Evolutionary conservation across 1,140 invertebrate species (phyloP).

Genomic region (Pteromalus puparum): DNA sequence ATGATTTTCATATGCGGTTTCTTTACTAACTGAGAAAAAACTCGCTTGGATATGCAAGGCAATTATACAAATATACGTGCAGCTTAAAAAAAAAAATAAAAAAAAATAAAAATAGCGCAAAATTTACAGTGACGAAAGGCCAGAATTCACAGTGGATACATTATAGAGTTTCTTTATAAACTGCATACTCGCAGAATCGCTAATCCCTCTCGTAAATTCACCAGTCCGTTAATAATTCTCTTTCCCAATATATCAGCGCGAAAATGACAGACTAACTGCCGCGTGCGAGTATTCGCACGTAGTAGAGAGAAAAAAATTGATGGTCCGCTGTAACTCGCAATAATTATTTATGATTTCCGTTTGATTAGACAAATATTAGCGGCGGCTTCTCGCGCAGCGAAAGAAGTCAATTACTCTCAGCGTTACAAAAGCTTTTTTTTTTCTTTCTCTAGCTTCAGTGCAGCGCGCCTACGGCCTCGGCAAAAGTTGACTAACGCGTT

Average conservation of each 20-base stretch:
- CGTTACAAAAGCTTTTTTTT: not conserved
- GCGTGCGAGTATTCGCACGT: too few relatives aligned
- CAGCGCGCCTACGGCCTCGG: not conserved
- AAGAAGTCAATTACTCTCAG: not conserved
- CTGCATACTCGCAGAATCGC: too few relatives aligned
- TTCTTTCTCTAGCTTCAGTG: too few relatives aligned
- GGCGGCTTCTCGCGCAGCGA: not conserved
- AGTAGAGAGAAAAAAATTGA: not conserved
- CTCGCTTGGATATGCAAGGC: too few relatives aligned
- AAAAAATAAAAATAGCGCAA: not conserved
- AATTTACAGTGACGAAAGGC: not conserved
- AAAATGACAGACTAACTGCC: not conserved
- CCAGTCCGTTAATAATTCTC: not conserved
- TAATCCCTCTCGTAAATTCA: too few relatives aligned
- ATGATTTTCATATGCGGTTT: too few relatives aligned
- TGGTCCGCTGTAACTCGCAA: not conserved
- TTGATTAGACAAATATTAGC: constrained; percentile 4
- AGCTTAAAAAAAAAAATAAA: too few relatives aligned
- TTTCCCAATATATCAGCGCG: not conserved
- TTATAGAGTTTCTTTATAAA: not conserved
- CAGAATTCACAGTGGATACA: not conserved
- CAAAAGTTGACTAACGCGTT: not conserved
- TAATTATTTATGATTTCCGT: constrained; percentile 5
- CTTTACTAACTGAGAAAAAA: too few relatives aligned
- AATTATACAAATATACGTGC: too few relatives aligned